Evolutionary conservation across 1,140 invertebrate species (phyloP), one percentile per base, ranked within the genome.

Genomic region (Diuraphis noxia): DNA sequence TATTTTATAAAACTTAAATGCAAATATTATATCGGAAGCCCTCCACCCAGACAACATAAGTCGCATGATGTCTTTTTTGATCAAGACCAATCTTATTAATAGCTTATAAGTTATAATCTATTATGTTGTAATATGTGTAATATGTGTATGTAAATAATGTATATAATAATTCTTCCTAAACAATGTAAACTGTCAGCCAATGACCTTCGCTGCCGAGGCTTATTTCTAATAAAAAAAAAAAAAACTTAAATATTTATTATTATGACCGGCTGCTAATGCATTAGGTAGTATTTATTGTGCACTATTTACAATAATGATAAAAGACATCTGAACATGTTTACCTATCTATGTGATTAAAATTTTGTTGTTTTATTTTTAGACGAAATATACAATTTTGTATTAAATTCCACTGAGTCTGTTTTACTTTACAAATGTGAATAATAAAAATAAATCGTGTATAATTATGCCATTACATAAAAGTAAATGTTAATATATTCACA

Each of bases 401-500:
- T 41, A 30, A 41, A 82, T 82, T 17, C 81, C 25, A 43, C 30
- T 30, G 25, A 43, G 34, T 41, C 19, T 17, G 30, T 82, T 82
- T 82, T 41, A 41, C 40, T 84, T 43, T 21, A 5, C 43, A 43
- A 84, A 43, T n/a, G 13, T 2, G 43, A 52, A 52, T 86, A 46
- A 23, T 86, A 86, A 86, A 52, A 52, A 52, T 86, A 52, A 86
- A 86, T 52, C 34, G 21, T 10, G 43, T 52, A 86, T 36, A 86
- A 52, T 36, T 36, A 86, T 52, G 34, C 19, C 3, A 10, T 86
- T 52, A 52, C 46, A 36, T 52, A 23, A 52, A 34, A 52, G n/a
- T 49, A 49, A 85, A 85, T 85, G 8, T 10, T 85, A 82, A 82
- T 85, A 85, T 85, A 85, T 85, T 85, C 82, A 85, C 41, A 36